Conservation (phyloP, 2,797 vertebrate species). For the Lates japonicus region DNA sequence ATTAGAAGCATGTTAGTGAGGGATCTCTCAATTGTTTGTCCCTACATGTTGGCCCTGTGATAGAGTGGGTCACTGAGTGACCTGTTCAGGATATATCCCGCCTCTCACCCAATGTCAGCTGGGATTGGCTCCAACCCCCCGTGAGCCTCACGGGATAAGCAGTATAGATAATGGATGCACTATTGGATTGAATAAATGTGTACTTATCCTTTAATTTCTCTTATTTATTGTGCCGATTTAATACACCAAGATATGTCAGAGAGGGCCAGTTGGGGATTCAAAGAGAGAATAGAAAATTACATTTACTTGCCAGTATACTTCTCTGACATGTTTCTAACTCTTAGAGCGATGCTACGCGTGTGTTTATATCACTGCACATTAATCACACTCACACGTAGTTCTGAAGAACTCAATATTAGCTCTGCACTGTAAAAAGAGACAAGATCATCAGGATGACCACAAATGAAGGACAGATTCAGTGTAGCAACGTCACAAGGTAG, state of each 20-base stretch:
- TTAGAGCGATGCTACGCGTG: neutral
- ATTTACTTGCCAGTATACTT: neutral
- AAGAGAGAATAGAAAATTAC: neutral
- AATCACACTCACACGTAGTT: neutral
- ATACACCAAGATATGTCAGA: neutral
- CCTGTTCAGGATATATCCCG: too few relatives aligned
- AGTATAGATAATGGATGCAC: too few relatives aligned
- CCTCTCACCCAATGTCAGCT: too few relatives aligned
- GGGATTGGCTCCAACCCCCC: too few relatives aligned
- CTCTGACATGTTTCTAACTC: neutral
- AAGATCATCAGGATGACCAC: slow-evolving; percentile 6
- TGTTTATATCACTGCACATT: slow-evolving; percentile 1
- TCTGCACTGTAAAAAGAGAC: slow-evolving; percentile 6
- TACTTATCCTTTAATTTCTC: too few relatives aligned
- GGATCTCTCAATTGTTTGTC: too few relatives aligned
- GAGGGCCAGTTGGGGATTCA: neutral
- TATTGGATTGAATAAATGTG: too few relatives aligned
- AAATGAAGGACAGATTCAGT: slow-evolving; percentile 69
- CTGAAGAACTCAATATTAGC: neutral
- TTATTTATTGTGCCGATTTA: too few relatives aligned
- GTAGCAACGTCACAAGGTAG: slow-evolving; percentile 32
- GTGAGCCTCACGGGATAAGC: too few relatives aligned
- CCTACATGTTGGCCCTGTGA: too few relatives aligned
- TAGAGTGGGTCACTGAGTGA: too few relatives aligned
- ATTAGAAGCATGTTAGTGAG: too few relatives aligned